These are phyloP conservation scores for Tupaia chinensis DNA, from an alignment of 2,113 vertebrate species.

Conservation along the genomic window DNA sequence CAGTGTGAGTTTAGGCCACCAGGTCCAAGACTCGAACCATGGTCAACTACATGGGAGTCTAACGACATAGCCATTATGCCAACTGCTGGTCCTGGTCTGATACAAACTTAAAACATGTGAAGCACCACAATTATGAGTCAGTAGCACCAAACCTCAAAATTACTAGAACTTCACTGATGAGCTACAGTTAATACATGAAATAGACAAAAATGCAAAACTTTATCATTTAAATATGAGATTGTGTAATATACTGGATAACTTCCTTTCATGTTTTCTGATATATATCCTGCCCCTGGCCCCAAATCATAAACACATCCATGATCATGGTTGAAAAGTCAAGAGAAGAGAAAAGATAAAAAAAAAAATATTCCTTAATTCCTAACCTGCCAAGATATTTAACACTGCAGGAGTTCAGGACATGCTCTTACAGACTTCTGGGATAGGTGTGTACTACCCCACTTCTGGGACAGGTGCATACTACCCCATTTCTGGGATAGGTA, in stretches of 20 bases:
- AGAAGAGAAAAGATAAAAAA: not conserved
- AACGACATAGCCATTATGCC: too few relatives aligned
- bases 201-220: constrained; percentile 12
- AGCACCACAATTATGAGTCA: not conserved
- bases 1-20: too few relatives aligned
- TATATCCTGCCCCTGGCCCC: not conserved
- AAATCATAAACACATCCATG: not conserved
- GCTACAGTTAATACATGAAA: not conserved
- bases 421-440: not conserved
- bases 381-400: not conserved
- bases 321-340: not conserved
- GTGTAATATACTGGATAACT: not conserved
- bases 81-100: not conserved
- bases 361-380: not conserved
- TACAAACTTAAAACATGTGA: not conserved
- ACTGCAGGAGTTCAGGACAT: not conserved
- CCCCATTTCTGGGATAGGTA: not conserved
- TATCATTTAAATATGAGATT: constrained; percentile 18
- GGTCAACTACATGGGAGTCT: too few relatives aligned
- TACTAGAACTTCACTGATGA: not conserved
- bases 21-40: too few relatives aligned
- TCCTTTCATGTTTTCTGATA: not conserved
- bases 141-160: constrained; percentile 21
- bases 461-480: not conserved
- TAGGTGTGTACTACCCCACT: not conserved